Percentiles rank a stretch among this genome's conserved stretches.
Conservation (phyloP, 2,888 invertebrate species). For the Leptopilina syphax region DNA sequence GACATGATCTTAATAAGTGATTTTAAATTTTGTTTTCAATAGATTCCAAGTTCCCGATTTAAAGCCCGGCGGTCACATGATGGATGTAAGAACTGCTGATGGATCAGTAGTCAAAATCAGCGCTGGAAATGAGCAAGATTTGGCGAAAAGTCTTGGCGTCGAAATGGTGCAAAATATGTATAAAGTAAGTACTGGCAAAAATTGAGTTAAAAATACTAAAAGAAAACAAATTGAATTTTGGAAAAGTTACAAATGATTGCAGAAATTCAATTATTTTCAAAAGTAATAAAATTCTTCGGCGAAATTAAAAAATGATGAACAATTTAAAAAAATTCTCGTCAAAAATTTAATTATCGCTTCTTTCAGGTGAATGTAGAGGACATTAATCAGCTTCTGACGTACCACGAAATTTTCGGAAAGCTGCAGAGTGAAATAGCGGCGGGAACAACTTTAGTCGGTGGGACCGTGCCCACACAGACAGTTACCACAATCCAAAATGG, state of each 20-base stretch:
- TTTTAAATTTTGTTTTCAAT: conserved; percentile 37
- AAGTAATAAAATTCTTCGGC: too few relatives aligned
- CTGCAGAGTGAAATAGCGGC: conserved; percentile 80
- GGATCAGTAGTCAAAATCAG: conserved; percentile 87
- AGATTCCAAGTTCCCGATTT: conserved; percentile 77
- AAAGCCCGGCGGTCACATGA: conserved; percentile 77
- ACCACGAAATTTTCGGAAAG: conserved; percentile 91
- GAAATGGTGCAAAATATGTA: conserved; percentile 90
- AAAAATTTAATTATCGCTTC: background rate
- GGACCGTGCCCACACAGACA: conserved; percentile 74
- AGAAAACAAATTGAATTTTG: too few relatives aligned
- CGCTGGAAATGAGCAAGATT: conserved; percentile 81
- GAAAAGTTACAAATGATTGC: too few relatives aligned
- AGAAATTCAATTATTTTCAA: too few relatives aligned
- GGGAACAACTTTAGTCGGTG: conserved; percentile 75
- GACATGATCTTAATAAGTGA: background rate
- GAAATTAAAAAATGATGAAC: too few relatives aligned
- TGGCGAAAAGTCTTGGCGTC: conserved; percentile 81
- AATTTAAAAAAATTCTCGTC: too few relatives aligned
- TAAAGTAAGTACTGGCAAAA: conserved; percentile 77
- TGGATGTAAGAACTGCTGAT: conserved; percentile 83
- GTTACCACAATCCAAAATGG: conserved; percentile 75
- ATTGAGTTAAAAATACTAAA: too few relatives aligned
- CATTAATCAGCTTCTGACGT: conserved; percentile 88
- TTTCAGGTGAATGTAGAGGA: conserved; percentile 85